These are phyloP conservation scores for Drosophila nr. perissopoda DNA, from an alignment of 2,888 invertebrate species.

Conservation along the genomic window DNA sequence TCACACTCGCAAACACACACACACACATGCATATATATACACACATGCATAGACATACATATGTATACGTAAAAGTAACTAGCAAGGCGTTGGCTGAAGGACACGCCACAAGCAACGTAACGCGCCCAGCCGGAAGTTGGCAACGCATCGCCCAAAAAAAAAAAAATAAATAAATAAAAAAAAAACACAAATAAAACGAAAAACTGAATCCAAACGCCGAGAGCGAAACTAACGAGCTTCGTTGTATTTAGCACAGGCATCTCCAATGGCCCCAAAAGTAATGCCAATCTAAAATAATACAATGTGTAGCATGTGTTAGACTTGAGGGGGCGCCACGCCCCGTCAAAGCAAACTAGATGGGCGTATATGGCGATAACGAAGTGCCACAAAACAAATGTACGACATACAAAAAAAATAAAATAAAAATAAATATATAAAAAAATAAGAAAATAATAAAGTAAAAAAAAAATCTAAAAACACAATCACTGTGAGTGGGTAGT, in stretches of 20 bases:
- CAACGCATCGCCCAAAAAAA: conserved; percentile 42
- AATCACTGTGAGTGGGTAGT: conserved; percentile 42
- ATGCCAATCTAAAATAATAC: conserved; percentile 78
- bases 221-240: conserved; percentile 74
- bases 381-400: conserved; percentile 62
- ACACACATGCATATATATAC: conserved; percentile 13
- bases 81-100: conserved; percentile 71
- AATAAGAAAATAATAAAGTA: conserved; percentile 49
- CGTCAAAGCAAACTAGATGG: conserved; percentile 34
- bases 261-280: conserved; percentile 62
- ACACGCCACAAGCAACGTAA: conserved; percentile 58
- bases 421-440: conserved; percentile 15
- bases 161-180: conserved; percentile 8
- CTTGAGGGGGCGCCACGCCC: conserved; percentile 20
- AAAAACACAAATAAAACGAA: conserved; percentile 22
- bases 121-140: conserved; percentile 57
- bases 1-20: conserved; percentile 25
- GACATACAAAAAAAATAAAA: conserved; percentile 26
- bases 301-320: conserved; percentile 59
- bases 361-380: conserved; percentile 62
- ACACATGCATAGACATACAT: conserved; percentile 16
- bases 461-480: conserved; percentile 42
- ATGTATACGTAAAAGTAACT: conserved; percentile 65
- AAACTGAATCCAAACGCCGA: conserved; percentile 61
- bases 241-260: conserved; percentile 66